Base-by-base conservation (phyloP, 1,140 invertebrate genomes). In the Prorops nasuta region DNA sequence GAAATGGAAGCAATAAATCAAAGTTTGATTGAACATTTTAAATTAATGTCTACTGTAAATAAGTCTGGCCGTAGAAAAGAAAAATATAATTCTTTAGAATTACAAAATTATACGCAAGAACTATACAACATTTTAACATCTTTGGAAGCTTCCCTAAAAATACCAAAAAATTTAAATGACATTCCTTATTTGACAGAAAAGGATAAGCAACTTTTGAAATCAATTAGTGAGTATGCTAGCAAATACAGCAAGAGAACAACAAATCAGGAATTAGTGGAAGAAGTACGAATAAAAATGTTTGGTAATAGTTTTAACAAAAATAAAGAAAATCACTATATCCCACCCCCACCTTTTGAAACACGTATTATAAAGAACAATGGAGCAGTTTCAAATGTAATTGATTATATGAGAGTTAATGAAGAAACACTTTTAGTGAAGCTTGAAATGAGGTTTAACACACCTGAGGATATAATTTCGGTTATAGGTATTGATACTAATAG, bases 281-380 rank as follows among this genome's bases (percentile, higher is more conserved):
- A 34, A 0, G 53, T 50, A 9, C 58, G 61, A 20, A 10, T 31
- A 10, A 34, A 32, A 20, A 75, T 76, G 71, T 77, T 76, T 45
- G 65, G 66, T 22, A 4, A 2, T 4, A 6, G n/a, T 39, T 6
- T 18, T 1, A 10, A 4, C 21, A 6, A 17, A 3, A n/a, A 47
- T 31, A 14, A 38, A 31, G 41, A 50, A 12, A 44, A 40, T 21
- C 38, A 31, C 10, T 74, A 64, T 36, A 45, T 68, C 42, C 65
- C 71, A 7, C 67, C 72, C 15, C 31, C 56, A 21, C 67, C 70
- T 0, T 74, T 68, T 43, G 45, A 0, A 49, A 49, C 3, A 17
- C 2, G 48, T 22, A 21, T 39, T 45, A 47, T 35, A 14, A 40
- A 22, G 17, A 48, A 34, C 22, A 10, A 20, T 31, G 0, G 16